Evolutionary conservation across 2,888 invertebrate genomes (phyloP), one percentile per base, ranked within the genome.

Genomic region (Zygothrica quintamaculata): DNA sequence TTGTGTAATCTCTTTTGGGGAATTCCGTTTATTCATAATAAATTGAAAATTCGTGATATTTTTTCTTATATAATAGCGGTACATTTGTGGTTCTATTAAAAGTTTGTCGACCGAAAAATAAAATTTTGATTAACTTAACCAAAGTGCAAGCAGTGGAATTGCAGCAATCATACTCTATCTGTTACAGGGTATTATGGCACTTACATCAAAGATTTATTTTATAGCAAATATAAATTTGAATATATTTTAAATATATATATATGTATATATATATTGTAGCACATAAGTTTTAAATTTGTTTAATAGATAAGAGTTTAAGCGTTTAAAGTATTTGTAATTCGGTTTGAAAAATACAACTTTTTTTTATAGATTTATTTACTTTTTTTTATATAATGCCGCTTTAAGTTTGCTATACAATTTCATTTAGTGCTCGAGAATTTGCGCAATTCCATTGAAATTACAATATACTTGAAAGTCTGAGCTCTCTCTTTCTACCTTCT

Each of bases 371-470:
- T 29, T 29, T 29, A 4, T 8, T 9, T 5, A 29, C 29, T 29
- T 9, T 29, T 26, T 42, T 8, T 33, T 40, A 7, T 15, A 3
- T 61, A 7, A n/a, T 11, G 34, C 29, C 9, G n/a, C 31, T 39
- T 34, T 11, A 55, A 65, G 55, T 39, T 69, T 47, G 12, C 4
- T 9, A 57, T 51, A 55, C 59, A 58, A 60, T 60, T 70, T 36
- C 40, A 69, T 51, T 50, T 56, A 56, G 55, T 42, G 40, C 58
- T 52, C 13, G 39, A 29, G 51, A 69, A 59, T 57, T 60, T 65
- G 62, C 52, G 44, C 61, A 55, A 43, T 43, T 39, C 60, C 11
- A 74, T 64, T 62, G 47, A 65, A 77, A 82, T 68, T 60, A 79
- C 71, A 79, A 74, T 71, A 48, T 48, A 64, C 48, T 70, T 42